Evolutionary conservation across 2,888 invertebrate genomes (phyloP), one percentile per base, ranked within the genome.

Genomic region (Tenthredo livida): DNA sequence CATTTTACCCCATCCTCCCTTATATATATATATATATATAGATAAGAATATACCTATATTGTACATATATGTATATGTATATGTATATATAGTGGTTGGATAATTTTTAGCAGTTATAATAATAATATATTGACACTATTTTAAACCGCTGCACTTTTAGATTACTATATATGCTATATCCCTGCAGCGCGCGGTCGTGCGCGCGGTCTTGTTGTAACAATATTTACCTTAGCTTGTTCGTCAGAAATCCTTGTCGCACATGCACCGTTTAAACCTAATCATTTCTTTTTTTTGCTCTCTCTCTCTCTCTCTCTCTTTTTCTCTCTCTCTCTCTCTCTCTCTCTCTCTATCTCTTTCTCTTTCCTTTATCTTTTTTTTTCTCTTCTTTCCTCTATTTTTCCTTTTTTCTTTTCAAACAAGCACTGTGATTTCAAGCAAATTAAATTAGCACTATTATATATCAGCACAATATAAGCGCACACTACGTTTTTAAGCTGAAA

Each of bases 391-490:
- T n/a, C n/a, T 5, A 33, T 73, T 17, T n/a, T 37, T 37, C 43
- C 6, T 1, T 72, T 72, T 72, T 72, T 72, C n/a, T 10, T 37
- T 67, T 29, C 15, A 29, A 84, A 43, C 84, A 84, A 25, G 84
- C 84, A 84, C 84, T 84, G 77, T 77, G 67, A 77, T 84, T 84
- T 40, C 75, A 84, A 84, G 84, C 84, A 84, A 65, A 84, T 84
- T 84, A 77, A 77, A 84, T 86, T 84, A 77, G 70, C 83, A 54
- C 78, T 83, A 54, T 65, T 73, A 61, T 61, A 84, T 84, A 73
- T 50, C 54, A 37, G 72, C 47, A 70, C 47, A 58, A 61, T 84
- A 73, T 43, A 73, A 40, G 43, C 67, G 43, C 67, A 67, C 29
- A 33, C 67, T 67, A 33, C 33, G 17, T 67, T 67, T 67, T 33